Evolutionary conservation across 1,140 invertebrate species (phyloP), one percentile per base, ranked within the genome.

Genomic region (Monochamus saltuarius): DNA sequence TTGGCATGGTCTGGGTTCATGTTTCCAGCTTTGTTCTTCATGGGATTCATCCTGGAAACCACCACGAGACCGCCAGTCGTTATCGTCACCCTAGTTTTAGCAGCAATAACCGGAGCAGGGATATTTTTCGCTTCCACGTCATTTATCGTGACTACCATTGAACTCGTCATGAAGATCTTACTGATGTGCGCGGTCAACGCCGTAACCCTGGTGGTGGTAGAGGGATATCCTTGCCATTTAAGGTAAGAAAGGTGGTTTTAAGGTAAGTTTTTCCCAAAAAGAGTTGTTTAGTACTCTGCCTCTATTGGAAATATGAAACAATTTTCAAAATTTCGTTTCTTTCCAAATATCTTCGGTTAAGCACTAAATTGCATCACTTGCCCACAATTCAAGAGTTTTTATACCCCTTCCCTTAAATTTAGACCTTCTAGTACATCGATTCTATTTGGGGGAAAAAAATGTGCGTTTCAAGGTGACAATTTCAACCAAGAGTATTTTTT

Each of bases 211-310:
- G 69, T 73, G 8, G 68, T 73, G 7, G 59, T 75, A n/a, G 72
- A 75, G 62, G 69, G 59, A 17, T 75, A 73, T 52, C 73, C 72
- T 2, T 75, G 73, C 55, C 65, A 75, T 58, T 56, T 75, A 56
- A 67, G 71, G 56, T 59, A 34, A 51, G 55, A 16, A 8, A n/a
- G n/a, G 22, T 29, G 2, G 22, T 29, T 29, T 29, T 14, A 17
- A 10, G 10, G 17, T 10, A 13, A 9, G 43, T 45, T 45, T 45
- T 38, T 38, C n/a, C 7, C 37, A 38, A 38, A 38, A 38, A n/a
- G n/a, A n/a, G n/a, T n/a, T n/a, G n/a, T n/a, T n/a, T n/a, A n/a
- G n/a, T n/a, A n/a, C n/a, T n/a, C n/a, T n/a, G n/a, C n/a, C n/a
- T n/a, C n/a, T n/a, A n/a, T n/a, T n/a, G n/a, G n/a, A n/a, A n/a